phyloP scores from a whole-genome alignment of 2,888 invertebrate species.

The Cetonia aurata region DNA sequence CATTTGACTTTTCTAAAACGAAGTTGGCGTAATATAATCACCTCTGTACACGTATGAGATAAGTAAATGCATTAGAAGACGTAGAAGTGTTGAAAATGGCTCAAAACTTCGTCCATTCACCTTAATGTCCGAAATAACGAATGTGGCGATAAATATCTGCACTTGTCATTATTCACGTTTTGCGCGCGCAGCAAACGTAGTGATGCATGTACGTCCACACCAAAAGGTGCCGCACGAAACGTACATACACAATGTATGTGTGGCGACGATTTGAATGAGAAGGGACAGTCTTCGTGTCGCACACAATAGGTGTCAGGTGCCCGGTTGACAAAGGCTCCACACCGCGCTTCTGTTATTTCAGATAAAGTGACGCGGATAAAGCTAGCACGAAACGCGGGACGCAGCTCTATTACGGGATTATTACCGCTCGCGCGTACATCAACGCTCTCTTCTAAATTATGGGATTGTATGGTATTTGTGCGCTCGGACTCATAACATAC shows the following conservation, averaged over 20 bases:
- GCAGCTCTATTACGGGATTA: slow-evolving; percentile 41
- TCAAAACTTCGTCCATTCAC: background rate
- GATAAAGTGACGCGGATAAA: slow-evolving; percentile 47
- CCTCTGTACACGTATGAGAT: too few relatives aligned
- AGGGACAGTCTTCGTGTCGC: background rate
- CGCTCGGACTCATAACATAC: too few relatives aligned
- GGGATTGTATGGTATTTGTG: background rate
- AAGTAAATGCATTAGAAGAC: too few relatives aligned
- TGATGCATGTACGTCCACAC: too few relatives aligned
- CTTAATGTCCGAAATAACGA: slow-evolving; percentile 18
- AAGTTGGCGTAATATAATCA: too few relatives aligned
- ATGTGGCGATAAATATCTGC: slow-evolving; percentile 27
- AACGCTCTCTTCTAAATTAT: slow-evolving; percentile 17
- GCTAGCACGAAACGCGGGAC: slow-evolving; percentile 39
- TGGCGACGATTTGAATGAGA: background rate
- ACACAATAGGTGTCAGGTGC: slow-evolving; percentile 47
- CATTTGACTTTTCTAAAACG: too few relatives aligned
- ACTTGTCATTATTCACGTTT: slow-evolving; percentile 28
- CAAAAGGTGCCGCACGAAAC: too few relatives aligned
- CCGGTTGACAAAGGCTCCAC: slow-evolving; percentile 30
- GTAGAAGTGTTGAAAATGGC: too few relatives aligned
- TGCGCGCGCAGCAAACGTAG: background rate
- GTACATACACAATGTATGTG: background rate
- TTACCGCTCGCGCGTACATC: slow-evolving; percentile 35
- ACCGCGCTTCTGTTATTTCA: slow-evolving; percentile 38